Base-by-base conservation (phyloP, 2,888 invertebrate genomes). In the Pemphredon lugubris region DNA sequence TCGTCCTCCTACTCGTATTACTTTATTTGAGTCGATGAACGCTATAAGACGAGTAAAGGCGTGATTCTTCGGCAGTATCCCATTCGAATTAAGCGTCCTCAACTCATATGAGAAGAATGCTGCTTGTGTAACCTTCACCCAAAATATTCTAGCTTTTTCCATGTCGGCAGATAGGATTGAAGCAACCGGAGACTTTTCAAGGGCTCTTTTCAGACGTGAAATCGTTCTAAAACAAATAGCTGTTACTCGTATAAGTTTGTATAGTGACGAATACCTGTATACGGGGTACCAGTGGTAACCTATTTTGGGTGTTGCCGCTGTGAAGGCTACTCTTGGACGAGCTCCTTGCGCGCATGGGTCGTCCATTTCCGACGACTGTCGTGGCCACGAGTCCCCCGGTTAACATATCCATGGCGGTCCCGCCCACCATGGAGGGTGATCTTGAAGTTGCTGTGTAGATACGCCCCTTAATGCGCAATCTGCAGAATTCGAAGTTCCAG, bases 381-480 rank as follows among this genome's bases (percentile, higher is more conserved):
- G 0, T 0, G 68, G 71, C 61, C 71, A 71, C 7, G 37, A 34
- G 21, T 42, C 18, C 5, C 1, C 0, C 3, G 65, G 18, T 39
- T 51, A 16, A 16, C 50, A 23, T 16, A 71, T n/a, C 72, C 58
- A 67, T 37, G 64, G 40, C 51, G 70, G 63, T 32, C 68, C 68
- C 7, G 26, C 64, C 59, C 65, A 71, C 68, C 68, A 75, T 0
- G 68, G 50, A 0, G 40, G 4, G 11, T 66, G 63, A 2, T 39
- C 14, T 6, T 44, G 9, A 6, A 77, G 65, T 30, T 70, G 55
- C 3, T 21, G 3, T 0, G 67, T 48, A 0, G 71, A 60, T 0
- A 75, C 4, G 0, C 79, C 73, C 21, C 75, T 34, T 0, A 76
- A 76, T 0, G 73, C 66, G 20, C 69, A 67, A 34, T 80, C 77